Evolutionary conservation across 2,888 invertebrate species (phyloP).

Genomic region (Diplazon laetatorius): DNA sequence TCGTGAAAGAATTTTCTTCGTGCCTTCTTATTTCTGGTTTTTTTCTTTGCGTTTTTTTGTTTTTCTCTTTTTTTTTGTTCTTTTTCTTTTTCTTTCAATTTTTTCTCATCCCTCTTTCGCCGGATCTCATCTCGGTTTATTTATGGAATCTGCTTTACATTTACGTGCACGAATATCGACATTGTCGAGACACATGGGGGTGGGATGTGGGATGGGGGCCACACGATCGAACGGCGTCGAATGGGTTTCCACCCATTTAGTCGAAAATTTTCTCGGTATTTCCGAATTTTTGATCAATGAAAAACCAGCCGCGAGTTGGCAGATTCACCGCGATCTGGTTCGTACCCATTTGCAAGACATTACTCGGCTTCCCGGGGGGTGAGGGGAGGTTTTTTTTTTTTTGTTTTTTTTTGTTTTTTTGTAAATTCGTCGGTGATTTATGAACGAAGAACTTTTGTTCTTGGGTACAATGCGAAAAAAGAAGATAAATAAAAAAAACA

Average conservation of each 20-base stretch:
- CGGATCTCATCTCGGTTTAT: constrained; percentile 13
- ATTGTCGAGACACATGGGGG: not conserved
- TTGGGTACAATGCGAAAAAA: too few relatives aligned
- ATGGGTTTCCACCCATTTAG: constrained; percentile 7
- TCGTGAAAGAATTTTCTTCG: too few relatives aligned
- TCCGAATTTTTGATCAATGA: constrained; percentile 1
- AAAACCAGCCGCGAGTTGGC: not conserved
- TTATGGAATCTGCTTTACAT: constrained; percentile 24
- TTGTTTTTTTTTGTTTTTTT: too few relatives aligned
- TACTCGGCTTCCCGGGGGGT: too few relatives aligned
- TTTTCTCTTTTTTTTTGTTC: too few relatives aligned
- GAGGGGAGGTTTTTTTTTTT: too few relatives aligned
- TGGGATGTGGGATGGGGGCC: too few relatives aligned
- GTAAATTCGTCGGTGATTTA: too few relatives aligned
- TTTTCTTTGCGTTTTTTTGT: too few relatives aligned
- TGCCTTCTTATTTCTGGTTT: too few relatives aligned
- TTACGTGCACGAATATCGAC: constrained; percentile 5
- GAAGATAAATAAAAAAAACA: too few relatives aligned
- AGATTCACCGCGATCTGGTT: not conserved
- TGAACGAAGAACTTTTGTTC: too few relatives aligned
- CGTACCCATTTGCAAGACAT: not conserved
- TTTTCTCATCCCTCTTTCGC: not conserved
- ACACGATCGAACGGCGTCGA: constrained; percentile 1
- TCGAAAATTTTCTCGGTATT: not conserved
- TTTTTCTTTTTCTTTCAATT: not conserved